A percentile compares a stretch with the other conserved stretches of the same genome.
Conservation (phyloP, 2,888 invertebrate genomes). For the Spodoptera littoralis region DNA sequence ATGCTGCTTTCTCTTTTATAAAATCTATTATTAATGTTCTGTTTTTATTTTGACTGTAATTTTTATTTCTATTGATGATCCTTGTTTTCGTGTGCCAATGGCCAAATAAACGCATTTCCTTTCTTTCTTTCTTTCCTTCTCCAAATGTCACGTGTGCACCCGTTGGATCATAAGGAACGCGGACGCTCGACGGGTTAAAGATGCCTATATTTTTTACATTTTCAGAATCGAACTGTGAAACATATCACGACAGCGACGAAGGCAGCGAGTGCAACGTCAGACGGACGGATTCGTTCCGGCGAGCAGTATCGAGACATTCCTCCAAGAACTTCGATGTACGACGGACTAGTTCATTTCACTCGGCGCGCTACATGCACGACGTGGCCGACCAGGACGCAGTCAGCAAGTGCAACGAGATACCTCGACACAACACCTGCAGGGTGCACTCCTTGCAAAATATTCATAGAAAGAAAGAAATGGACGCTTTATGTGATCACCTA, state of each 20-base stretch:
- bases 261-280: slow-evolving; percentile 82
- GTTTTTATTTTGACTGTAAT: too few relatives aligned
- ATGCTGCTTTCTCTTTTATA: too few relatives aligned
- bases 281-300: slow-evolving; percentile 80
- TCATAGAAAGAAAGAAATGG: slow-evolving; percentile 78
- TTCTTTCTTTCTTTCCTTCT: too few relatives aligned
- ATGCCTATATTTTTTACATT: slow-evolving; percentile 26
- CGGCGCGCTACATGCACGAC: slow-evolving; percentile 77
- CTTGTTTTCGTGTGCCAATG: too few relatives aligned
- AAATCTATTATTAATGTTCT: too few relatives aligned
- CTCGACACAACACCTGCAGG: slow-evolving; percentile 74
- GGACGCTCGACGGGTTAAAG: too few relatives aligned
- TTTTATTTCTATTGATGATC: too few relatives aligned
- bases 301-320: slow-evolving; percentile 75
- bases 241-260: slow-evolving; percentile 83
- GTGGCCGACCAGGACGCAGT: slow-evolving; percentile 64
- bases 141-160: too few relatives aligned
- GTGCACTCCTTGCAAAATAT: slow-evolving; percentile 84
- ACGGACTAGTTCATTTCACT: slow-evolving; percentile 82
- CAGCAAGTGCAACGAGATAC: slow-evolving; percentile 65
- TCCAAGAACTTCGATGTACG: slow-evolving; percentile 78
- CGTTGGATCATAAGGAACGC: too few relatives aligned
- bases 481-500: slow-evolving; percentile 79
- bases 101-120: too few relatives aligned
- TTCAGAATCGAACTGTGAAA: slow-evolving; percentile 84